A percentile compares a stretch with the other conserved stretches of the same genome.
These are phyloP conservation scores for Empis livida DNA, from an alignment of 2,888 invertebrate species.

Conservation along the genomic window DNA sequence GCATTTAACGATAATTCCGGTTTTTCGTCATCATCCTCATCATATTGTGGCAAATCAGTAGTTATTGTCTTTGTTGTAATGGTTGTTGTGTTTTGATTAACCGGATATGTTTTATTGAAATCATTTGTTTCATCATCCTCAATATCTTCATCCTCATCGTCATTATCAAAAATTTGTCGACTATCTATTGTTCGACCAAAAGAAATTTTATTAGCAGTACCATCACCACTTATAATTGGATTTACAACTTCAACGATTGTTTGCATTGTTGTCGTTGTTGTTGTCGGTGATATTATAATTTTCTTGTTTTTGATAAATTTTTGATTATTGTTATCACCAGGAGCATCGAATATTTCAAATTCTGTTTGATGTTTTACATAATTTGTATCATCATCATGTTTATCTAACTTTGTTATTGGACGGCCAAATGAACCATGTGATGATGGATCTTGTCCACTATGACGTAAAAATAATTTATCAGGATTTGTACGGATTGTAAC, in stretches of 20 bases:
- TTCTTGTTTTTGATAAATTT: neutral
- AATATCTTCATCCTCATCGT: slow-evolving; percentile 9
- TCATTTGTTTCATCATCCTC: slow-evolving; percentile 2
- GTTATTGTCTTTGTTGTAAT: too few species aligned
- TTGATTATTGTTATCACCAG: slow-evolving; percentile 1
- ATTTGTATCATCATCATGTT: slow-evolving; percentile 12
- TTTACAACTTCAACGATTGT: slow-evolving; percentile 37
- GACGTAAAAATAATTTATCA: slow-evolving; percentile 32
- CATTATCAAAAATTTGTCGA: slow-evolving; percentile 11
- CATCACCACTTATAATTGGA: slow-evolving; percentile 34
- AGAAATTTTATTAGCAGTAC: slow-evolving; percentile 30
- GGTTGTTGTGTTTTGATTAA: too few species aligned
- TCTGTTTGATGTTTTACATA: neutral
- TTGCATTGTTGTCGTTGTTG: slow-evolving; percentile 14
- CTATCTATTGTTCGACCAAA: slow-evolving; percentile 25
- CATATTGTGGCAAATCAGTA: too few species aligned
- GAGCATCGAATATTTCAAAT: neutral
- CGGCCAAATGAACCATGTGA: slow-evolving; percentile 17
- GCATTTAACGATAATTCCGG: slow-evolving; percentile 34
- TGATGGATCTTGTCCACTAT: slow-evolving; percentile 7
- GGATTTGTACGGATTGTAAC: slow-evolving; percentile 36
- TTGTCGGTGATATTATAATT: slow-evolving; percentile 3
- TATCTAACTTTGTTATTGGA: slow-evolving; percentile 25
- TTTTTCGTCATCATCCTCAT: slow-evolving; percentile 4
- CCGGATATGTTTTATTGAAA: neutral